These are phyloP conservation scores for Ridgeia piscesae DNA, from an alignment of 1,140 invertebrate species.

Conservation along the genomic window DNA sequence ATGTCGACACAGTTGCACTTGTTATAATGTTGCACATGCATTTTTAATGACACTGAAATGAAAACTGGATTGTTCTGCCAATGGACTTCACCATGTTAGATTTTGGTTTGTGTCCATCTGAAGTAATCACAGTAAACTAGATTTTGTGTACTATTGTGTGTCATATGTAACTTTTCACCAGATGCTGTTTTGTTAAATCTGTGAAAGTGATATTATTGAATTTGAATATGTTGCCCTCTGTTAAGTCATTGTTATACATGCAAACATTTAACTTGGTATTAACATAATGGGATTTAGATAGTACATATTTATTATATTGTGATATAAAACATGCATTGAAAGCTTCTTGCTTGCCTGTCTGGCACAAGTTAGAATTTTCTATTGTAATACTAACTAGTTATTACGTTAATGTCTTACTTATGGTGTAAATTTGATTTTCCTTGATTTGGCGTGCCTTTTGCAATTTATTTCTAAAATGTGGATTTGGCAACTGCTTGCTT, in stretches of 20 bases:
- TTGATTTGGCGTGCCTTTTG: not conserved
- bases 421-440: not conserved
- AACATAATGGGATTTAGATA: not conserved
- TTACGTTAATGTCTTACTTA: not conserved
- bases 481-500: not conserved
- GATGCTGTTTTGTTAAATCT: not conserved
- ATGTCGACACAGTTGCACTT: not conserved
- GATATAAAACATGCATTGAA: not conserved
- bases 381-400: no score
- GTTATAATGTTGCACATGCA: not conserved
- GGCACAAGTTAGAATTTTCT: not conserved
- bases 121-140: not conserved
- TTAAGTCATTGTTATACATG: not conserved
- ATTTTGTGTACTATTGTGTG: not conserved
- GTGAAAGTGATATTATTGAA: slow-evolving; percentile 6
- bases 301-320: not conserved
- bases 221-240: not conserved
- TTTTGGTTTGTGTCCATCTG: not conserved
- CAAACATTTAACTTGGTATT: not conserved
- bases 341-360: not conserved
- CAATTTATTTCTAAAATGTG: not conserved
- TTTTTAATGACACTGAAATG: not conserved
- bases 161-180: not conserved
- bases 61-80: not conserved
- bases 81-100: not conserved